A percentile compares a stretch with the other conserved stretches of the same genome.
Evolutionary conservation across 1,140 invertebrate genomes (phyloP).

Genomic region (Lutraria rhynchaena): DNA sequence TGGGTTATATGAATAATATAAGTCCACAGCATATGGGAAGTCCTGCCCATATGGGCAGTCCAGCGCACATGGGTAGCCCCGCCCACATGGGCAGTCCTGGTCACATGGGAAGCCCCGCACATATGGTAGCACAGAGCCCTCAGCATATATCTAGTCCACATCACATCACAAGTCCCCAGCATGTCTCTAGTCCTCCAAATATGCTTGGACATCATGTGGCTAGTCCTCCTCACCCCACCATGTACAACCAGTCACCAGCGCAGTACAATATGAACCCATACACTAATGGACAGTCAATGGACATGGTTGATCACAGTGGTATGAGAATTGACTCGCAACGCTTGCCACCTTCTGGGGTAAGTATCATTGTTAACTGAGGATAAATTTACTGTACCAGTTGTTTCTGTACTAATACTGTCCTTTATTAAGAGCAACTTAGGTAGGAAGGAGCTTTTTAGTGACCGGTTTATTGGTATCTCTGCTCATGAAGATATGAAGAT

Average conservation of each 20-base stretch:
- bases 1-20: constrained; percentile 55
- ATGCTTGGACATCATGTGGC: constrained; percentile 38
- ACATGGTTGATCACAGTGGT: constrained; percentile 43
- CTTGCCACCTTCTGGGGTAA: constrained; percentile 32
- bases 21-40: constrained; percentile 48
- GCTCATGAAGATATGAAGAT: too few relatives aligned
- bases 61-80: constrained; percentile 20
- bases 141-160: constrained; percentile 41
- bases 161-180: constrained; percentile 49
- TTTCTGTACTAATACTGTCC: too few relatives aligned
- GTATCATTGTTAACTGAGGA: constrained; percentile 7
- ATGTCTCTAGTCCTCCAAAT: constrained; percentile 40
- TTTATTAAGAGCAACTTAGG: too few relatives aligned
- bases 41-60: constrained; percentile 35
- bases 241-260: constrained; percentile 21
- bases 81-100: constrained; percentile 45
- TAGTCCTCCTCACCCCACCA: constrained; percentile 29
- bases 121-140: constrained; percentile 27
- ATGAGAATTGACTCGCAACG: constrained; percentile 37
- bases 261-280: constrained; percentile 45
- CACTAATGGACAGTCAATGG: constrained; percentile 31
- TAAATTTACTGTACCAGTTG: too few relatives aligned
- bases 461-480: too few relatives aligned
- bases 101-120: constrained; percentile 41
- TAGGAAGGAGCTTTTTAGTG: too few relatives aligned